These are phyloP conservation scores for Theonella swinhoei DNA, from an alignment of 37 sponge, comb jelly and placozoan species.

Conservation along the genomic window DNA sequence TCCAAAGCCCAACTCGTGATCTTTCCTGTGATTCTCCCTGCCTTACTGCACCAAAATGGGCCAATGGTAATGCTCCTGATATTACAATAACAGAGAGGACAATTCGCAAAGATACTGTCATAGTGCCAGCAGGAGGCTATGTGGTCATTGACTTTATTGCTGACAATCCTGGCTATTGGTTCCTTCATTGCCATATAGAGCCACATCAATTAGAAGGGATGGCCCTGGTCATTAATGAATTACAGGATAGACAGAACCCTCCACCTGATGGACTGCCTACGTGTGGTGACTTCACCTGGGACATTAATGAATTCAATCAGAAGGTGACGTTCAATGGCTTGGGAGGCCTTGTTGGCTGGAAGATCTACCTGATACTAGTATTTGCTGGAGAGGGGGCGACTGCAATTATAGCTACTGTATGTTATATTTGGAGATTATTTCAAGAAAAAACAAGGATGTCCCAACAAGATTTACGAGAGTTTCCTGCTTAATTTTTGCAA, in stretches of 20 bases:
- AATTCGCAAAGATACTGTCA: constrained; percentile 70
- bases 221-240: constrained; percentile 49
- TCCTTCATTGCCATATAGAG: constrained; percentile 80
- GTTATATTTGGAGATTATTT: no score
- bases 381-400: no score
- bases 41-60: constrained; percentile 18
- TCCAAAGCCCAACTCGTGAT: neutral
- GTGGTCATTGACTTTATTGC: constrained; percentile 57
- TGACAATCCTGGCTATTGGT: constrained; percentile 79
- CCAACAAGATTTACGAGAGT: no score
- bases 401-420: no score
- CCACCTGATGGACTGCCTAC: constrained; percentile 13
- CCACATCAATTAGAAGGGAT: constrained; percentile 59
- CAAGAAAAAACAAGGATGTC: no score
- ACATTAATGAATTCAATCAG: neutral
- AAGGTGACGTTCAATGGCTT: neutral
- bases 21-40: constrained; percentile 12
- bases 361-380: no score
- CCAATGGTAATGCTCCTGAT: neutral
- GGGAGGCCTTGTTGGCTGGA: no score
- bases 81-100: neutral
- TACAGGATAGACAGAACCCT: constrained; percentile 7
- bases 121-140: constrained; percentile 69
- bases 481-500: no score
- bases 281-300: constrained; percentile 21